Evolutionary conservation across 2,888 invertebrate species (phyloP), one percentile per base, ranked within the genome.

Genomic region (Phyto melanocephala): DNA sequence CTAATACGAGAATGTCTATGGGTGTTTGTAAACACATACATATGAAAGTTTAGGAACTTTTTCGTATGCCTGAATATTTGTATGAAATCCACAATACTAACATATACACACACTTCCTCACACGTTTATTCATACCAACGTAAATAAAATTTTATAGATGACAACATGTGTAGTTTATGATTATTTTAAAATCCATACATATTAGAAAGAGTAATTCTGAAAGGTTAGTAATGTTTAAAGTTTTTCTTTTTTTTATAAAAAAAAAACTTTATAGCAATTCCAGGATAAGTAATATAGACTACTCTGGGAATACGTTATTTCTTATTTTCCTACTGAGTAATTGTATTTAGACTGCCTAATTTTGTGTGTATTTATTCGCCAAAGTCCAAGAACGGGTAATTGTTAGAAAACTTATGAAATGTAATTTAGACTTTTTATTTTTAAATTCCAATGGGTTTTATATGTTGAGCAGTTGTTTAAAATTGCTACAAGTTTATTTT

Each of bases 141-240:
- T 11, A n/a, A 72, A 62, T 72, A 62, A 72, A 72, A 72, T 62
- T 62, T 42, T 62, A 62, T 62, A 42, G 72, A 40, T 33, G 40
- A 52, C 72, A 72, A 62, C 62, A 72, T 52, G 52, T 62, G 52
- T 60, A 72, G 28, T 72, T 63, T 72, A 72, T 37, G 52, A 52
- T 72, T 52, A 47, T 72, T 72, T 50, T 72, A 17, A 60, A 52
- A 72, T n/a, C n/a, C n/a, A n/a, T n/a, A n/a, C n/a, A n/a, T 52
- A 50, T 40, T 62, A 40, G 20, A 28, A 72, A 62, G 52, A 37
- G 72, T 17, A 40, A 62, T 72, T 72, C 20, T 10, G 52, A 62
- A 52, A 50, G 24, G 52, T 35, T 60, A 60, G 1, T 52, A 47
- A 40, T 42, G 62, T 20, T 62, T 40, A 2, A 37, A 17, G 40